Evolutionary conservation across 1,140 invertebrate species (phyloP).

Genomic region (Saccostrea cuccullata): DNA sequence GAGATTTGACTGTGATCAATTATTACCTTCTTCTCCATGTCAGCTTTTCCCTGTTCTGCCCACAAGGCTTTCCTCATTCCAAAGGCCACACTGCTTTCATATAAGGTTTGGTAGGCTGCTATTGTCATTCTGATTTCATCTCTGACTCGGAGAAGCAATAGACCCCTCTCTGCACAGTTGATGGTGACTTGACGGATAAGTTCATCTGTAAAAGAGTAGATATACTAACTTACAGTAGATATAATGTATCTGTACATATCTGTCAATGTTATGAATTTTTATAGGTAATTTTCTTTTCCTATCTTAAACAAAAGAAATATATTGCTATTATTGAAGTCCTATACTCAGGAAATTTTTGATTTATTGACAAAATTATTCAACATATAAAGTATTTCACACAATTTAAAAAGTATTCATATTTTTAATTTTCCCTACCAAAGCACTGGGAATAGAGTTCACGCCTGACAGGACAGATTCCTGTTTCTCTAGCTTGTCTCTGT

Average conservation of each 20-base stretch:
- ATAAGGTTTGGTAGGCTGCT: constrained; percentile 94
- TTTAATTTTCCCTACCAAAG: constrained; percentile 85
- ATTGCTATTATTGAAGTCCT: too few species aligned
- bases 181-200: constrained; percentile 96
- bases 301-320: too few species aligned
- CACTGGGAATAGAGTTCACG: constrained; percentile 97
- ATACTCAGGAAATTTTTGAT: too few species aligned
- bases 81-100: constrained; percentile 98
- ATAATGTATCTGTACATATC: too few species aligned
- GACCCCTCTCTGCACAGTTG: constrained; percentile 97
- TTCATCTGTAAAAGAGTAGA: constrained; percentile 85
- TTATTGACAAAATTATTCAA: not conserved
- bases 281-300: too few species aligned
- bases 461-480: constrained; percentile 96
- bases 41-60: constrained; percentile 85
- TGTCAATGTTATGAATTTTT: too few species aligned
- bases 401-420: not conserved
- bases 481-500: constrained; percentile 94
- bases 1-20: not conserved
- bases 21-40: constrained; percentile 82
- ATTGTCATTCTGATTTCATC: constrained; percentile 98
- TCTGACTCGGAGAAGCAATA: constrained; percentile 92
- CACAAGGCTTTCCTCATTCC: constrained; percentile 98
- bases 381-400: not conserved
- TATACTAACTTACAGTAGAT: not conserved